phyloP scores from a whole-genome alignment of 2,888 invertebrate species.

The Fabriciana adippe region DNA sequence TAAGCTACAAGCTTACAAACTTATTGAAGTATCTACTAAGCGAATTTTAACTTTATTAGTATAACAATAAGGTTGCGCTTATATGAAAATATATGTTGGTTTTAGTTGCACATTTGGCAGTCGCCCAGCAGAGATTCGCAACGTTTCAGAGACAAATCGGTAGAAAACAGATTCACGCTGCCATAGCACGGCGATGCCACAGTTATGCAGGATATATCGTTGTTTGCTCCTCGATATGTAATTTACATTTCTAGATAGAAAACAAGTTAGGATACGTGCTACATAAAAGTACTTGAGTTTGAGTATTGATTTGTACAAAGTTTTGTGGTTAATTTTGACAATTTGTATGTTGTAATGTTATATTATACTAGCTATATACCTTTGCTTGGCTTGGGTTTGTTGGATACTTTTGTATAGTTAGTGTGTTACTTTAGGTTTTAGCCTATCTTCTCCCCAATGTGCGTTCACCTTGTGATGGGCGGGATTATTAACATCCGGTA shows the following conservation, averaged over 20 bases:
- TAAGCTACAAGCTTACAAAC: slow-evolving; percentile 64
- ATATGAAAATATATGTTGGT: slow-evolving; percentile 44
- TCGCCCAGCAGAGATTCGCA: slow-evolving; percentile 74
- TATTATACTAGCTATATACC: too few relatives aligned
- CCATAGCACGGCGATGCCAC: slow-evolving; percentile 58
- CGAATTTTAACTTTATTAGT: slow-evolving; percentile 45
- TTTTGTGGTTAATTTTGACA: too few relatives aligned
- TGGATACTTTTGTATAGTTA: too few relatives aligned
- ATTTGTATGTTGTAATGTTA: too few relatives aligned
- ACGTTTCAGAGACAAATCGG: slow-evolving; percentile 77
- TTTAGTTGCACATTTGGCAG: slow-evolving; percentile 74
- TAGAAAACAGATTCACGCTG: slow-evolving; percentile 77
- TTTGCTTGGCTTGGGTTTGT: too few relatives aligned
- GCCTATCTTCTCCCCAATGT: too few relatives aligned
- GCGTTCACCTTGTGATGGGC: too few relatives aligned
- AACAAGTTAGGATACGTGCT: not conserved
- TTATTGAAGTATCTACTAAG: slow-evolving; percentile 21
- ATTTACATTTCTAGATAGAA: slow-evolving; percentile 27
- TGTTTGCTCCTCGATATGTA: slow-evolving; percentile 37
- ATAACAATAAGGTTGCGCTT: slow-evolving; percentile 37
- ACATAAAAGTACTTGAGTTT: too few relatives aligned
- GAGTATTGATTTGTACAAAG: too few relatives aligned
- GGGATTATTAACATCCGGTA: too few relatives aligned
- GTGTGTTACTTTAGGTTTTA: too few relatives aligned
- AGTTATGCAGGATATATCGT: slow-evolving; percentile 45